These are phyloP conservation scores for Oryzias javanicus DNA, from an alignment of 2,113 vertebrate species.

Conservation along the genomic window DNA sequence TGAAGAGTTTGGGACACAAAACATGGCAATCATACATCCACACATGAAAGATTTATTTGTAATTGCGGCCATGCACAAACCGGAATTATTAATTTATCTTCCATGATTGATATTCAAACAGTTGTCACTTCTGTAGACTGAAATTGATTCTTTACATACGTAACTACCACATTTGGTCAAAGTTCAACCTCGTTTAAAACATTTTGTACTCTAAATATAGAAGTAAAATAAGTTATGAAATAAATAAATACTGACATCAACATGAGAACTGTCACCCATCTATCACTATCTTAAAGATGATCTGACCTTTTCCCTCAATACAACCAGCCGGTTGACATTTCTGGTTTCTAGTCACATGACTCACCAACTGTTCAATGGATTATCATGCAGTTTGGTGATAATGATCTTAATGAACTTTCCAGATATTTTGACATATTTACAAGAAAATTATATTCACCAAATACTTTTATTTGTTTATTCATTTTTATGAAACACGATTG, in stretches of 20 bases:
- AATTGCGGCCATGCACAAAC: no score
- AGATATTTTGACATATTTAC: not conserved
- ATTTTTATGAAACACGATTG: no score
- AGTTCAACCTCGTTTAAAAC: no score
- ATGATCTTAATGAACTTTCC: not conserved
- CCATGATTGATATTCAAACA: no score
- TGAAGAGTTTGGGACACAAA: no score
- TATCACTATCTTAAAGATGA: not conserved
- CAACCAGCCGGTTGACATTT: slow-evolving; percentile 18
- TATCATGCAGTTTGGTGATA: not conserved
- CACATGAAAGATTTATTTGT: no score
- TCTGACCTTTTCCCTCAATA: slow-evolving; percentile 17
- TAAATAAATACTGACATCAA: not conserved
- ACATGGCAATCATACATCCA: no score
- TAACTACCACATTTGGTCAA: no score
- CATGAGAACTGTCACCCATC: not conserved
- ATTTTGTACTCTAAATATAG: no score
- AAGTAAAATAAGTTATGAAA: not conserved
- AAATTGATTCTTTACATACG: no score
- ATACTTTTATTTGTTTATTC: not conserved
- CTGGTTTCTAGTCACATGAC: not conserved
- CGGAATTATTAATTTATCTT: no score
- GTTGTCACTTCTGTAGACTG: no score
- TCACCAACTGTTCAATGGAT: slow-evolving; percentile 6
- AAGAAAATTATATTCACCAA: not conserved